These are phyloP conservation scores for Anhinga anhinga DNA, from an alignment of 2,113 vertebrate genomes.

Conservation along the genomic window DNA sequence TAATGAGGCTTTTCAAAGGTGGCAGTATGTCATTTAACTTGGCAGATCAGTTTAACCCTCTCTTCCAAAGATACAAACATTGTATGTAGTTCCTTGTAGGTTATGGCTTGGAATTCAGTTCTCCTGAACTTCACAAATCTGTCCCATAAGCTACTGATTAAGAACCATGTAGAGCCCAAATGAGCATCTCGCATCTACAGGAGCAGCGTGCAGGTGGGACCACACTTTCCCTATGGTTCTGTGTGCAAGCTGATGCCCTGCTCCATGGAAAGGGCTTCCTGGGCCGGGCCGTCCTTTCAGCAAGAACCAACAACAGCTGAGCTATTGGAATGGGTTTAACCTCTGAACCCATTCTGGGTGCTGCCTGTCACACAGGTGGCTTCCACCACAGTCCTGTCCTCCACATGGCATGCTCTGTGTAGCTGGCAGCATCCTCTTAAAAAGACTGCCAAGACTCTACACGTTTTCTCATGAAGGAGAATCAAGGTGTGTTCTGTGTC, in stretches of 20 bases:
- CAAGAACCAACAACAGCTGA: background rate
- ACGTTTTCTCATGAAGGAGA: background rate
- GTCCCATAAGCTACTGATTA: background rate
- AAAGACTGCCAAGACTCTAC: background rate
- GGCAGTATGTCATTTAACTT: background rate
- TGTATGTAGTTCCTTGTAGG: background rate
- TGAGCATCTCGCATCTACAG: background rate
- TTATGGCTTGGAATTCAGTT: background rate
- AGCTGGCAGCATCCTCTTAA: background rate
- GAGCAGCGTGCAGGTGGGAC: background rate
- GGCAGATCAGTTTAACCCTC: background rate
- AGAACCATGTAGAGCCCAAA: background rate
- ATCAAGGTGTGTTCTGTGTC: background rate
- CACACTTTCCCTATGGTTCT: background rate
- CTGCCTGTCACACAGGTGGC: background rate
- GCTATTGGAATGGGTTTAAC: background rate
- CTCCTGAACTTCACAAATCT: background rate
- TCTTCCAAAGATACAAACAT: background rate
- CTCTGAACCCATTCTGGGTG: background rate
- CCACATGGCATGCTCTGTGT: background rate
- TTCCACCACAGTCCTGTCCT: background rate
- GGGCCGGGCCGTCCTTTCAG: background rate
- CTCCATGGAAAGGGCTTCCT: background rate
- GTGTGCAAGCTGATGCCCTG: accelerated
- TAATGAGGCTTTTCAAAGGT: background rate